phyloP scores from a whole-genome alignment of 2,888 invertebrate species.

The Phorcus lineatus region DNA sequence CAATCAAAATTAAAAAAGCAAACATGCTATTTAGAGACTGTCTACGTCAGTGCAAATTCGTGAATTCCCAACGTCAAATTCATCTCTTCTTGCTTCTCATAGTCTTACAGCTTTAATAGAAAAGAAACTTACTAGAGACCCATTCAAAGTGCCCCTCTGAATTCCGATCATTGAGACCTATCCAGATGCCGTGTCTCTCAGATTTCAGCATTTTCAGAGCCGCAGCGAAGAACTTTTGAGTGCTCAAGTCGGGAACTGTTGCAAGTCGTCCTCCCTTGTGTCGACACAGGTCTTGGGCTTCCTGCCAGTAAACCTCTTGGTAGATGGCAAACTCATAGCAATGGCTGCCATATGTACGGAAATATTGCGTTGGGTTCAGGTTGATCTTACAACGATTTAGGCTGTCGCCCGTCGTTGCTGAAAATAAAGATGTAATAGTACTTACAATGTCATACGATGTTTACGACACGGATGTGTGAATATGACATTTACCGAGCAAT shows the following conservation, averaged over 20 bases:
- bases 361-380: not conserved
- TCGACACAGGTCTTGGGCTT: constrained; percentile 33
- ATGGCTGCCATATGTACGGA: constrained; percentile 18
- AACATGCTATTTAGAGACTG: too few species aligned
- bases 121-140: constrained; percentile 38
- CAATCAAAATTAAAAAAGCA: too few species aligned
- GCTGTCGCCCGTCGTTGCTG: not conserved
- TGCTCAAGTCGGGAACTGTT: constrained; percentile 23
- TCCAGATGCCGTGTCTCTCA: constrained; percentile 28
- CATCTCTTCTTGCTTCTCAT: too few species aligned
- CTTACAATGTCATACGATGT: too few species aligned
- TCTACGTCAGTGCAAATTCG: too few species aligned
- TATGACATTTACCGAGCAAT: too few species aligned
- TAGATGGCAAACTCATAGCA: constrained; percentile 40
- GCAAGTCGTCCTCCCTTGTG: constrained; percentile 38
- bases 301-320: constrained; percentile 33
- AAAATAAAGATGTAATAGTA: too few species aligned
- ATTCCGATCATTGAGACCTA: constrained; percentile 25
- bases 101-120: too few species aligned
- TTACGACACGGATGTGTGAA: too few species aligned
- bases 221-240: constrained; percentile 31
- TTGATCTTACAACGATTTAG: not conserved
- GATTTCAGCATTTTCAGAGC: constrained; percentile 28
- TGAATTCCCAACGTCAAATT: too few species aligned
- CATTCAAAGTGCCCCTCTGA: constrained; percentile 11